Evolutionary conservation across 2,888 invertebrate species (phyloP).

Genomic region (Drosophila sordidapex): DNA sequence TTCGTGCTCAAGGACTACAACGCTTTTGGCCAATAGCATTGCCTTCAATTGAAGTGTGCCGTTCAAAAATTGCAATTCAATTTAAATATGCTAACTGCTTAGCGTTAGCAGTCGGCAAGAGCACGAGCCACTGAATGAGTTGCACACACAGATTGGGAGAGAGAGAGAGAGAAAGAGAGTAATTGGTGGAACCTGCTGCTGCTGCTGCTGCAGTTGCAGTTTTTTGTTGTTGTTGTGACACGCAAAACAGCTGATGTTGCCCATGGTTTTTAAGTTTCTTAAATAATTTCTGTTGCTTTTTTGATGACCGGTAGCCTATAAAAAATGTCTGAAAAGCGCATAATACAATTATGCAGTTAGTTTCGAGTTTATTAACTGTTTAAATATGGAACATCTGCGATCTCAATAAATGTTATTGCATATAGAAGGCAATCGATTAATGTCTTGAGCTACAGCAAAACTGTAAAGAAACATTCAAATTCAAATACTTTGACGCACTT

Average conservation of each 20-base stretch:
- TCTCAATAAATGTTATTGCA: background rate
- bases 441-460: background rate
- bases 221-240: slow-evolving; percentile 10
- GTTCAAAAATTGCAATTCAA: slow-evolving; percentile 33
- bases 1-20: slow-evolving; percentile 32
- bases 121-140: slow-evolving; percentile 7
- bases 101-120: slow-evolving; percentile 6
- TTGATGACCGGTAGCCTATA: slow-evolving; percentile 12
- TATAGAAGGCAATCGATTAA: background rate
- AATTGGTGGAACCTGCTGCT: slow-evolving; percentile 35
- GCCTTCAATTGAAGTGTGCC: slow-evolving; percentile 33
- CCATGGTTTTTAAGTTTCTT: slow-evolving; percentile 31
- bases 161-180: slow-evolving; percentile 11
- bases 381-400: background rate
- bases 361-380: background rate
- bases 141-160: slow-evolving; percentile 12
- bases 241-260: slow-evolving; percentile 51
- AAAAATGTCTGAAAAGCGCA: background rate
- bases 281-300: slow-evolving; percentile 6
- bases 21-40: slow-evolving; percentile 28
- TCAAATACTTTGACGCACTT: background rate
- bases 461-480: background rate
- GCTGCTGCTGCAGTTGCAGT: slow-evolving; percentile 32
- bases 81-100: slow-evolving; percentile 30
- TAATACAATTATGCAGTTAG: background rate